Base-by-base conservation (phyloP, 1,140 invertebrate species). In the Piezodorus guildinii region DNA sequence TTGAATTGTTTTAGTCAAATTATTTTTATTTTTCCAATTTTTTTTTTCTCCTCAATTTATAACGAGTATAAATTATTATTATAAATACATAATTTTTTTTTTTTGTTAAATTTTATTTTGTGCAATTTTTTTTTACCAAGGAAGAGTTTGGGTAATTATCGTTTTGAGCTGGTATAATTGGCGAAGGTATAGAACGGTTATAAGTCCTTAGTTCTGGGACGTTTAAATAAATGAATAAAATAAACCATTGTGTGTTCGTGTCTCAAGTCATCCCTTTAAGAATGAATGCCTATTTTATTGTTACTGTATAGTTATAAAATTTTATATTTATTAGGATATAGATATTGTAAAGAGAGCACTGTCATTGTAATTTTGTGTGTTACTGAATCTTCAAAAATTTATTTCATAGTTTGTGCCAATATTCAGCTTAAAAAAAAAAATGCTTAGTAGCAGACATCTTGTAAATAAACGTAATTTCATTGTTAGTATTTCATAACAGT, bases 361-460 rank as follows among this genome's bases (percentile, higher is more conserved):
- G 49, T 65, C 64, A 56, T 19, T 60, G 44, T 65, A 59, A 45
- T 65, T 60, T 60, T 62, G 64, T 65, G 58, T 65, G 59, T 65
- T 65, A 54, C 25, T 65, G 30, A 51, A 39, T 17, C 54, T 65
- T 62, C 49, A 49, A 52, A 52, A 52, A 23, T 54, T 65, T 65
- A 25, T 65, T 66, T 63, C 54, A 61, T 61, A 61, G 65, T 66
- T 64, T 63, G 65, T 66, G 59, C 65, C 61, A 64, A 61, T 62
- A 63, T 63, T 45, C 62, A 63, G 51, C 49, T 60, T 58, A 43
- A 3, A 23, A n/a, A n/a, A n/a, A n/a, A n/a, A n/a, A 21, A 52
- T 61, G 23, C 46, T 63, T 54, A 60, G 30, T 44, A 54, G 59
- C 54, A 16, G 15, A 52, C 46, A 44, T 25, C 61, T 65, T 65